A percentile compares a stretch with the other conserved stretches of the same genome.
Evolutionary conservation across 2,113 vertebrate species (phyloP).

Genomic region (Artemisiospiza belli): DNA sequence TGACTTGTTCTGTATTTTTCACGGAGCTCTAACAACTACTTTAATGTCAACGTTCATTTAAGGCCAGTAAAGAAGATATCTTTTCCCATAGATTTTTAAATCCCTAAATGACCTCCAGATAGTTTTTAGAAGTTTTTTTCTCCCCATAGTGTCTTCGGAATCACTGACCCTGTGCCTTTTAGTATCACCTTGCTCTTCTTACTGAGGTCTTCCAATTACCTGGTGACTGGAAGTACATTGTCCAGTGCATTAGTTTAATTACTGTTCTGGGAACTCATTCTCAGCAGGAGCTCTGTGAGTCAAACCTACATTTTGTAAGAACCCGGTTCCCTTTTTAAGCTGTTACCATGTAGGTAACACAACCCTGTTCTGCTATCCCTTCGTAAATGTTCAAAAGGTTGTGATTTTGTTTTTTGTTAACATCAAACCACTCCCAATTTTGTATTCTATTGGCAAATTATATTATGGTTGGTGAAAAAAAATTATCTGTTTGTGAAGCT

Average conservation of each 20-base stretch:
- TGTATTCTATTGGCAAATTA: neutral
- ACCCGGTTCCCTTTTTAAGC: neutral
- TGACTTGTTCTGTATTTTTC: slow-evolving; percentile 32
- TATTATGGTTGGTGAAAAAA: neutral
- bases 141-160: neutral
- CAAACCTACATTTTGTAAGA: neutral
- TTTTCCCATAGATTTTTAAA: neutral
- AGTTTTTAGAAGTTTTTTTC: neutral
- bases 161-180: neutral
- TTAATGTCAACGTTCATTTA: slow-evolving; percentile 26
- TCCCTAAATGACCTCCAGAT: neutral
- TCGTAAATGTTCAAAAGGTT: neutral
- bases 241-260: neutral
- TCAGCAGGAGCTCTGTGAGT: neutral
- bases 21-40: slow-evolving; percentile 2
- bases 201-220: neutral
- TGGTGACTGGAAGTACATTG: neutral
- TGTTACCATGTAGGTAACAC: neutral
- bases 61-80: neutral
- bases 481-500: neutral
- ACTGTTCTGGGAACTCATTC: neutral
- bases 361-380: neutral
- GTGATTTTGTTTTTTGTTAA: neutral
- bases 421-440: neutral
- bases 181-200: neutral